A percentile compares a stretch with the other conserved stretches of the same genome.
Evolutionary conservation across 1,140 invertebrate species (phyloP).

Genomic region (Ruditapes philippinarum): DNA sequence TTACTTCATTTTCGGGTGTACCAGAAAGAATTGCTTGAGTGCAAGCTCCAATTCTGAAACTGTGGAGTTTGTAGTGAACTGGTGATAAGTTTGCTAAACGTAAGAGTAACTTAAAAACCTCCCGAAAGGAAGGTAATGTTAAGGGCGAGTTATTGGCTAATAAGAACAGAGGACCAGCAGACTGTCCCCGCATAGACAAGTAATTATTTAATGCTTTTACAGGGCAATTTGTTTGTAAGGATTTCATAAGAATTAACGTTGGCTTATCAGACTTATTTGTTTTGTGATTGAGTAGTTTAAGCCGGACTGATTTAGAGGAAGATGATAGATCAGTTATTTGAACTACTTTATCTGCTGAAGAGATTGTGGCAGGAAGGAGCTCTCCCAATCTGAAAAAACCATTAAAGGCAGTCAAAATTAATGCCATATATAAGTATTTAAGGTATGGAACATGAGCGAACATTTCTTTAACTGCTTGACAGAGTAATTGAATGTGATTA

Average conservation of each 20-base stretch:
- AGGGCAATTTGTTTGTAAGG: background rate
- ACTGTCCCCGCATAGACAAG: background rate
- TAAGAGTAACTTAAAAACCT: background rate
- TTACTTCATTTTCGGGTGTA: background rate
- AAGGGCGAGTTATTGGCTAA: background rate
- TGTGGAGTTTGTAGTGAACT: background rate
- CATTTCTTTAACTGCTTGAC: background rate
- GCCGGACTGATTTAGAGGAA: background rate
- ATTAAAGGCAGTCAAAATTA: background rate
- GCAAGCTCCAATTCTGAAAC: constrained; percentile 9
- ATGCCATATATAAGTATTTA: background rate
- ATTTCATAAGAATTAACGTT: background rate
- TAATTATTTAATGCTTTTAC: background rate
- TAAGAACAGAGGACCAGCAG: background rate
- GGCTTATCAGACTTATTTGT: background rate
- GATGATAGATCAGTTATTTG: background rate
- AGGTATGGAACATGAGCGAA: background rate
- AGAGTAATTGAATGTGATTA: background rate
- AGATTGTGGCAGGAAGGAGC: background rate
- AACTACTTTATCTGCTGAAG: background rate
- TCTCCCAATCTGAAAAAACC: constrained; percentile 17
- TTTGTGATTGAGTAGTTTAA: background rate
- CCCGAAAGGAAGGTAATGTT: background rate
- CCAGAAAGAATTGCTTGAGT: background rate
- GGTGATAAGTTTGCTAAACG: background rate